These are phyloP conservation scores for Acanthosoma haemorrhoidale DNA, from an alignment of 2,888 invertebrate genomes.

Conservation along the genomic window DNA sequence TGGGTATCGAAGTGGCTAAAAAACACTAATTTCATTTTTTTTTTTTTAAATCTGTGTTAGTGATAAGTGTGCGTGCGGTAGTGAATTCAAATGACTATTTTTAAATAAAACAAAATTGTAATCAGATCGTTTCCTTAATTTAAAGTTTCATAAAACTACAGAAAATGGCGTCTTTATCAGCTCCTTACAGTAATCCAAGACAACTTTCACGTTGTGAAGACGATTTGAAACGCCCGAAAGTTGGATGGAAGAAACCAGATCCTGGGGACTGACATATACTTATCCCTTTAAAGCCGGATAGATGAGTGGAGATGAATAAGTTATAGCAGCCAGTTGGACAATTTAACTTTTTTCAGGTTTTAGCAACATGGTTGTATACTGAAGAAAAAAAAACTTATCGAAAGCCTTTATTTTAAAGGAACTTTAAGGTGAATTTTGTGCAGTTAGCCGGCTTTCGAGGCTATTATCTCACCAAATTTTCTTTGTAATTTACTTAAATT, in stretches of 20 bases:
- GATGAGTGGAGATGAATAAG: constrained; percentile 37
- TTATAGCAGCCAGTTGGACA: constrained; percentile 14
- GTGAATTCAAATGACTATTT: constrained; percentile 2
- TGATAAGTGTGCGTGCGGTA: neutral
- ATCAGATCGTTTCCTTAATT: neutral
- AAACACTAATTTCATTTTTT: constrained; percentile 26
- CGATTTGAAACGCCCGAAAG: constrained; percentile 42
- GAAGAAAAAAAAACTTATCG: neutral
- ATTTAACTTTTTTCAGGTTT: neutral
- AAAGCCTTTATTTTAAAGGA: constrained; percentile 11
- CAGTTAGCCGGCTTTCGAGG: neutral
- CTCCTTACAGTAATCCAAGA: constrained; percentile 35
- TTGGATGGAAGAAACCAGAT: constrained; percentile 43
- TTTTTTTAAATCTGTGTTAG: neutral
- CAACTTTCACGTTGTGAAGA: constrained; percentile 40
- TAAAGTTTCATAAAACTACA: neutral
- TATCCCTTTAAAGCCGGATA: constrained; percentile 40
- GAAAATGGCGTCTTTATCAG: constrained; percentile 34
- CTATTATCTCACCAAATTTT: neutral
- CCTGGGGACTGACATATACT: constrained; percentile 43
- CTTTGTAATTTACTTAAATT: constrained; percentile 13
- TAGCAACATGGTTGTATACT: constrained; percentile 16
- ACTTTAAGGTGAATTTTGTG: neutral
- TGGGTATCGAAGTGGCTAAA: constrained; percentile 6
- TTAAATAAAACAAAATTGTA: neutral